Percentiles rank a stretch among this genome's conserved stretches.
phyloP scores from a whole-genome alignment of 2,113 vertebrate species.

The Epinephelus fuscoguttatus region DNA sequence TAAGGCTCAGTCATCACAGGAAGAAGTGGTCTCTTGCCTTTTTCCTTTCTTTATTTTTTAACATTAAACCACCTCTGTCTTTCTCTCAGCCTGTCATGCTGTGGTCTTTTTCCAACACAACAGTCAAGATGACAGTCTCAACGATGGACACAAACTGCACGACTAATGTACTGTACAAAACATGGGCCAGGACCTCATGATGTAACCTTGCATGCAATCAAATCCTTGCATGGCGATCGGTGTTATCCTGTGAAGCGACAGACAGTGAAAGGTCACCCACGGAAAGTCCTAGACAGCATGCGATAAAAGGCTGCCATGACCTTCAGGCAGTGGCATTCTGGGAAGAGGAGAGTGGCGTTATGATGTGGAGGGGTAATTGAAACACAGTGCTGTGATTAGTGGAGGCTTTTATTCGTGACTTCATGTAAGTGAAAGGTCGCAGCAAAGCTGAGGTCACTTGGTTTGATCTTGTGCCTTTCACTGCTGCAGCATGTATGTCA shows the following conservation, averaged over 20 bases:
- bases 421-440: conserved; percentile 43
- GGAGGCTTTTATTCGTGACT: conserved; percentile 59
- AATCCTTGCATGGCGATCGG: conserved; percentile 38
- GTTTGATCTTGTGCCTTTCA: conserved; percentile 24
- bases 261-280: conserved; percentile 77
- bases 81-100: conserved; percentile 19
- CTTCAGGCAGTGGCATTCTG: conserved; percentile 75
- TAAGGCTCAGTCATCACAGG: conserved; percentile 35
- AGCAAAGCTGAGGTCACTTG: conserved; percentile 1
- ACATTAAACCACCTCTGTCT: not conserved
- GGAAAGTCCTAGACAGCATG: conserved; percentile 67
- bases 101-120: not conserved
- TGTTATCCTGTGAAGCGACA: conserved; percentile 62
- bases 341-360: conserved; percentile 46
- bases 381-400: conserved; percentile 61
- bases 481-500: not conserved
- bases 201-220: conserved; percentile 56
- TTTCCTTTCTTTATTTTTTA: conserved; percentile 19
- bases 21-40: conserved; percentile 22
- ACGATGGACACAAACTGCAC: conserved; percentile 14
- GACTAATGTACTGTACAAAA: conserved; percentile 32
- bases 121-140: conserved; percentile 23
- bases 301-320: conserved; percentile 73
- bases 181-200: conserved; percentile 25
- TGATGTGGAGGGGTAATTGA: conserved; percentile 69